These are phyloP conservation scores for Polypedilum vanderplanki DNA, from an alignment of 1,140 invertebrate genomes.

Conservation along the genomic window DNA sequence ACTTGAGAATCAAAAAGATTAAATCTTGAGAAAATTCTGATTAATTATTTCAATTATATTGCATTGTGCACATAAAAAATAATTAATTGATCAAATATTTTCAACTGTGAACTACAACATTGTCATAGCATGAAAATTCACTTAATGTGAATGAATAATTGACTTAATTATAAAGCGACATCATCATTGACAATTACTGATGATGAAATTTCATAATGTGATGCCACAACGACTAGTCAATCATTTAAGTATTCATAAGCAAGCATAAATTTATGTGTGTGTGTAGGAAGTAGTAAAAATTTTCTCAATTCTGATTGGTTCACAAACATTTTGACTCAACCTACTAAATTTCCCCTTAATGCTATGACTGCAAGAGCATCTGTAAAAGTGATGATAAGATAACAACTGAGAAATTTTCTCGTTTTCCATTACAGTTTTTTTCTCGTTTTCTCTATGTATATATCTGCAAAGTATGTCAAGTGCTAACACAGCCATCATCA, in stretches of 20 bases:
- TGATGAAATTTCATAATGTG: not conserved
- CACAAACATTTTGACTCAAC: not conserved
- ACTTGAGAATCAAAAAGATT: not conserved
- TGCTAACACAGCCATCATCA: not conserved
- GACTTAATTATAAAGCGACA: conserved; percentile 5
- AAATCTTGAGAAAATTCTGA: not conserved
- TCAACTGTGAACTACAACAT: conserved; percentile 9
- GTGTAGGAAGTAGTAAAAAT: no score
- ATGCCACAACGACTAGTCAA: not conserved
- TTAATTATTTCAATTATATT: not conserved
- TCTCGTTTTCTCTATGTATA: not conserved
- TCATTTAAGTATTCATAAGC: not conserved
- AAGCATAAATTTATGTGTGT: no score
- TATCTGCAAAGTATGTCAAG: not conserved
- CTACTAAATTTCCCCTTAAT: not conserved
- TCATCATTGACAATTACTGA: conserved; percentile 18
- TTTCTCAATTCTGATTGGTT: not conserved
- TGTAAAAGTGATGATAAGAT: conserved; percentile 13
- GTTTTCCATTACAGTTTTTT: not conserved
- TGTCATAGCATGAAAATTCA: not conserved
- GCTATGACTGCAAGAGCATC: not conserved
- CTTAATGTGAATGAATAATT: conserved; percentile 2
- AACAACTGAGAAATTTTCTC: not conserved
- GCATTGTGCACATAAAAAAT: not conserved
- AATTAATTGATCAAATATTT: not conserved